Conservation (phyloP, 2,797 vertebrate species). For the Catharus ustulatus region DNA sequence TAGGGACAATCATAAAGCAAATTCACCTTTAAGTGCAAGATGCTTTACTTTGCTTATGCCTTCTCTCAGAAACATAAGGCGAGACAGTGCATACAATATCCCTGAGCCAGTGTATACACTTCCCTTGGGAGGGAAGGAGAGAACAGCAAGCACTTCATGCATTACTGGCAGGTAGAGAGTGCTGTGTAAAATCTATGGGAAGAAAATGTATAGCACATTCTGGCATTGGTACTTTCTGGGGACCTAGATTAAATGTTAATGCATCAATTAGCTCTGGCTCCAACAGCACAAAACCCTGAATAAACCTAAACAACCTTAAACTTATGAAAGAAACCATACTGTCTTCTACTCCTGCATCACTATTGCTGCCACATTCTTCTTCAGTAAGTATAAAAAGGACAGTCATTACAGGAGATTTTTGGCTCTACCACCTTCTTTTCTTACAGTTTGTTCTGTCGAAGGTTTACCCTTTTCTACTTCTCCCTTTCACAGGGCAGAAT, state of each 20-base stretch:
- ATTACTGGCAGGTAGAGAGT: not conserved
- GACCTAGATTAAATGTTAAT: constrained; percentile 29
- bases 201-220: not conserved
- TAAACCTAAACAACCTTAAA: constrained; percentile 8
- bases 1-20: not conserved
- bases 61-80: not conserved
- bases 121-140: not conserved
- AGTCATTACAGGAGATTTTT: not conserved
- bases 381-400: not conserved
- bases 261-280: not conserved
- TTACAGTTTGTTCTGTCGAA: not conserved
- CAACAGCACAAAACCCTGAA: not conserved
- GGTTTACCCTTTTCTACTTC: not conserved
- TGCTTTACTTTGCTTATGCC: not conserved
- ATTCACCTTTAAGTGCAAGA: not conserved
- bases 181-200: not conserved
- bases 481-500: not conserved
- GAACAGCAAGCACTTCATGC: not conserved
- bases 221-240: not conserved
- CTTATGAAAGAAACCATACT: not conserved
- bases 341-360: not conserved
- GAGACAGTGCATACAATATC: not conserved
- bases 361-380: not conserved
- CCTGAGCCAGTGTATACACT: not conserved
- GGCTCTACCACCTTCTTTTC: not conserved